Conservation (phyloP, 1,140 invertebrate genomes). For the Aphidius gifuensis region DNA sequence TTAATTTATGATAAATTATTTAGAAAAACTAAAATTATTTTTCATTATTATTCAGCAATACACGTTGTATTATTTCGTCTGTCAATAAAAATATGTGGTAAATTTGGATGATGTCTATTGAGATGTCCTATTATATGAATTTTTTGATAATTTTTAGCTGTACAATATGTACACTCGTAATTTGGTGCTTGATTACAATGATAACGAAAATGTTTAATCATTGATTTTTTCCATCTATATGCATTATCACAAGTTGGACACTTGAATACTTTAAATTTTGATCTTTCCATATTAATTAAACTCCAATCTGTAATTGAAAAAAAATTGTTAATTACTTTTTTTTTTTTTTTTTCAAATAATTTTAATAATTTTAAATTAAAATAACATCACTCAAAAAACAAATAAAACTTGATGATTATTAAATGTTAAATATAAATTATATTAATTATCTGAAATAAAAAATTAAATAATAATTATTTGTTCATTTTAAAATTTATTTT, state of each 20-base stretch:
- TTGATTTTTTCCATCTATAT: slow-evolving; percentile 12
- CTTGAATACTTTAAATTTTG: background rate
- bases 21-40: background rate
- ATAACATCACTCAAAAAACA: too few relatives aligned
- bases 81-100: slow-evolving; percentile 1
- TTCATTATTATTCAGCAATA: background rate
- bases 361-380: too few relatives aligned
- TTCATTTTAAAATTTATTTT: too few relatives aligned
- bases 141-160: slow-evolving; percentile 12
- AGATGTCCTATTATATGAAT: slow-evolving; percentile 8
- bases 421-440: too few relatives aligned
- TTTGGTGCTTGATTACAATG: slow-evolving; percentile 10
- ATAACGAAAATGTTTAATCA: slow-evolving; percentile 6
- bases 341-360: too few relatives aligned
- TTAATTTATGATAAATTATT: too few relatives aligned
- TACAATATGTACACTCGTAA: slow-evolving; percentile 9
- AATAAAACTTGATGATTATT: too few relatives aligned
- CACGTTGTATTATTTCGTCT: background rate
- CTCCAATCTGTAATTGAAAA: slow-evolving; percentile 8
- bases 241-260: slow-evolving; percentile 11
- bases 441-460: too few relatives aligned
- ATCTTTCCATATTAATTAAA: too few relatives aligned
- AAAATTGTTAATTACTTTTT: background rate
- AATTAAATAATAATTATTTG: too few relatives aligned
- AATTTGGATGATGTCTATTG: slow-evolving; percentile 7